These are phyloP conservation scores for Pelmatolapia mariae DNA, from an alignment of 2,113 vertebrate genomes.

Conservation along the genomic window DNA sequence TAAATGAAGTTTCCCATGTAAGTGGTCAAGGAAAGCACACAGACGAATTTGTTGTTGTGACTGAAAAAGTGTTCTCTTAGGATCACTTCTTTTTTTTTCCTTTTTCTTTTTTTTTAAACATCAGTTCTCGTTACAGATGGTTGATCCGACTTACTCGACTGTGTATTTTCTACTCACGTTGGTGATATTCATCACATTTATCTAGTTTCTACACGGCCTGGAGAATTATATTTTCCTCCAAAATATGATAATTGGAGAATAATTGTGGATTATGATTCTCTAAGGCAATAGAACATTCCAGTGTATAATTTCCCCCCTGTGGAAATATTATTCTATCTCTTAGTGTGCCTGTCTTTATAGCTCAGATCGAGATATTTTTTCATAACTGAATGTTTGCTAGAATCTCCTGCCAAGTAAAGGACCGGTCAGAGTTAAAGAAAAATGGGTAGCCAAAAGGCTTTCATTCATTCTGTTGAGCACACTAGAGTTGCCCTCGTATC, in stretches of 20 bases:
- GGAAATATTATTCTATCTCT: neutral
- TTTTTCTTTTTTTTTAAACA: neutral
- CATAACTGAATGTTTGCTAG: neutral
- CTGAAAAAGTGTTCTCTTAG: neutral
- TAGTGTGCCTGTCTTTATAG: neutral
- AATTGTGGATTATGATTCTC: neutral
- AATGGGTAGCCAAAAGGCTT: neutral
- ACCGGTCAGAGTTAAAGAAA: neutral
- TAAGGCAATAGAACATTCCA: neutral
- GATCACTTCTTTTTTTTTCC: neutral
- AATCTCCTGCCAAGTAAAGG: neutral
- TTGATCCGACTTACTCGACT: neutral
- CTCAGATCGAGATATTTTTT: neutral
- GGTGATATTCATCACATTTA: neutral
- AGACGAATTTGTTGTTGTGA: neutral
- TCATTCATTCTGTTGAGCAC: neutral
- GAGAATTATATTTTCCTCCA: neutral
- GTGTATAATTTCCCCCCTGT: neutral
- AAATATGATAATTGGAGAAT: neutral
- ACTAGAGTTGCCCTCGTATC: neutral
- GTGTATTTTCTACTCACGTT: neutral
- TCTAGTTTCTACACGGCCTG: neutral
- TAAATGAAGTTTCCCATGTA: slow-evolving; percentile 17
- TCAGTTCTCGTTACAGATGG: neutral
- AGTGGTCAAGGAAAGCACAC: neutral